Evolutionary conservation across 2,888 invertebrate species (phyloP).

Genomic region (Zaprionus lineosus): DNA sequence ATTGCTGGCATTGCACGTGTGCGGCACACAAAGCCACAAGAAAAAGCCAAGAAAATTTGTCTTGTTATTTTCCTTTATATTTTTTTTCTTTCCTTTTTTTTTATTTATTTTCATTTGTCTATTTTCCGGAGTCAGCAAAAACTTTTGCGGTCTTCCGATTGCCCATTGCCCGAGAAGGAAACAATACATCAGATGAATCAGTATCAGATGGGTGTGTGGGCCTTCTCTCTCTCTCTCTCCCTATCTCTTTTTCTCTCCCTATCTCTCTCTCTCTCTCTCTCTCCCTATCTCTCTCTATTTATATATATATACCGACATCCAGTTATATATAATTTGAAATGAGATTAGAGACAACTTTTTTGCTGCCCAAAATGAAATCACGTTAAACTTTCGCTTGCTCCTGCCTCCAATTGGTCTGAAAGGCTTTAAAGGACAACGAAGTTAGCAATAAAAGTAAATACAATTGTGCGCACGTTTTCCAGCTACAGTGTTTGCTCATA

Average conservation of each 20-base stretch:
- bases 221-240: too few species aligned
- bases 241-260: too few species aligned
- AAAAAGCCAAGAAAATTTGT: conserved; percentile 41
- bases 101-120: conserved; percentile 21
- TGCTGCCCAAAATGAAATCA: conserved; percentile 1
- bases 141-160: conserved; percentile 24
- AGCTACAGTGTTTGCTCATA: too few species aligned
- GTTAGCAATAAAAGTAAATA: too few species aligned
- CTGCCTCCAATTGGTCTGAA: too few species aligned
- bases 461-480: too few species aligned
- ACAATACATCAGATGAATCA: conserved; percentile 26
- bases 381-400: conserved; percentile 3
- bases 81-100: not conserved
- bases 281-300: too few species aligned
- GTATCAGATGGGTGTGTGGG: too few species aligned
- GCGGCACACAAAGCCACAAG: conserved; percentile 41
- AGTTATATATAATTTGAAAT: conserved; percentile 7
- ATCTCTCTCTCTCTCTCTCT: too few species aligned
- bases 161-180: conserved; percentile 33
- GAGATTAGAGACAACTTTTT: conserved; percentile 36
- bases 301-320: too few species aligned
- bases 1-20: conserved; percentile 60
- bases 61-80: conserved; percentile 22
- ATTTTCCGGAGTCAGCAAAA: conserved; percentile 35
- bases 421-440: too few species aligned